A percentile compares a stretch with the other conserved stretches of the same genome.
These are phyloP conservation scores for Wasmannia auropunctata DNA, from an alignment of 1,140 invertebrate genomes.

Conservation along the genomic window DNA sequence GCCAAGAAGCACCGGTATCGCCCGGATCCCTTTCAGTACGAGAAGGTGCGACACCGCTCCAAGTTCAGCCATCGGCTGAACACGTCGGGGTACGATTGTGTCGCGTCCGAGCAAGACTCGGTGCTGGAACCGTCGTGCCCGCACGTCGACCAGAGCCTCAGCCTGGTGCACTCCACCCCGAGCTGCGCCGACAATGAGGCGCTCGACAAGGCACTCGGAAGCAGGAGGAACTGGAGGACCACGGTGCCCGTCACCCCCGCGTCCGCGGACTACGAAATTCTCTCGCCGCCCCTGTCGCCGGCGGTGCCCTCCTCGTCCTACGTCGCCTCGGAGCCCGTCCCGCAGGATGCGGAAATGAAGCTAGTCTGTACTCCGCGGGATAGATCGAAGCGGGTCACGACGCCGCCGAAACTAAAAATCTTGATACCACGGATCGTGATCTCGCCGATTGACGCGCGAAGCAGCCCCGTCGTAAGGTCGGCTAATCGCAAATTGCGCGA, in stretches of 20 bases:
- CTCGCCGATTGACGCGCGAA: slow-evolving; percentile 73
- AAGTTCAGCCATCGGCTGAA: slow-evolving; percentile 59
- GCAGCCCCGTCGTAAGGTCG: slow-evolving; percentile 59
- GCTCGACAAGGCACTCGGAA: neutral
- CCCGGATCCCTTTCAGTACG: slow-evolving; percentile 67
- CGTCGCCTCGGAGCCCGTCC: slow-evolving; percentile 67
- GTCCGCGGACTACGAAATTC: slow-evolving; percentile 56
- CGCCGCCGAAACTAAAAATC: slow-evolving; percentile 21
- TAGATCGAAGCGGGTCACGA: slow-evolving; percentile 67
- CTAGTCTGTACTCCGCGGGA: slow-evolving; percentile 70
- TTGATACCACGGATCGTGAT: slow-evolving; percentile 26
- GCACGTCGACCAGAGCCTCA: neutral
- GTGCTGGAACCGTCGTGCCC: slow-evolving; percentile 33
- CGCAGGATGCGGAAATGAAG: slow-evolving; percentile 73
- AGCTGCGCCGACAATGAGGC: slow-evolving; percentile 36
- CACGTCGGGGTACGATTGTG: slow-evolving; percentile 25
- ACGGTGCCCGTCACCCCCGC: slow-evolving; percentile 71
- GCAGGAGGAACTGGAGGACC: slow-evolving; percentile 46
- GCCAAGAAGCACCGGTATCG: slow-evolving; percentile 72
- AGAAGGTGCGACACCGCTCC: slow-evolving; percentile 57
- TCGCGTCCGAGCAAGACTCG: neutral
- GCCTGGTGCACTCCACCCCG: slow-evolving; percentile 23
- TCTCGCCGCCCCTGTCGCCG: slow-evolving; percentile 77
- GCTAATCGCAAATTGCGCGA: slow-evolving; percentile 68
- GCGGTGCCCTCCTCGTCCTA: slow-evolving; percentile 70